phyloP scores from a whole-genome alignment of 2,888 invertebrate genomes.

The Epistrophe eligans region DNA sequence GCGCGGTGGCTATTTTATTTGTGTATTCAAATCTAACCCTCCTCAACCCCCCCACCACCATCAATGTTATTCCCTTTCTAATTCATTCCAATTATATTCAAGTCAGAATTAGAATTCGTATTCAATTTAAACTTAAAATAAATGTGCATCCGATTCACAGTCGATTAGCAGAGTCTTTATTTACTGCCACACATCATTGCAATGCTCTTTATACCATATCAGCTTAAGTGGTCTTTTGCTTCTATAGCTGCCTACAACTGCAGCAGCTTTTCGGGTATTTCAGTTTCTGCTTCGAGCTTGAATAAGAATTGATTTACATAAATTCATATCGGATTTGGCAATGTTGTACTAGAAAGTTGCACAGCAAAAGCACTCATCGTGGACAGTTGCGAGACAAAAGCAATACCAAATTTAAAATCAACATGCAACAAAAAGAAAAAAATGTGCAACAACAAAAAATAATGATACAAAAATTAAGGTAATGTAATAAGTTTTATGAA shows the following conservation, averaged over 20 bases:
- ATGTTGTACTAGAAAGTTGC: not conserved
- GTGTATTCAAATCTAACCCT: slow-evolving; percentile 33
- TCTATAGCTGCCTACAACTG: not conserved
- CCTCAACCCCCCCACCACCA: too few relatives aligned
- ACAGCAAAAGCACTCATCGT: slow-evolving; percentile 21
- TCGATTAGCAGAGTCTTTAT: slow-evolving; percentile 59
- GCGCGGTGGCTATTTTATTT: slow-evolving; percentile 30
- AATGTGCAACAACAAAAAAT: not conserved
- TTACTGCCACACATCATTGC: slow-evolving; percentile 8
- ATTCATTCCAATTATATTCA: slow-evolving; percentile 3
- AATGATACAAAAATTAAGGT: not conserved
- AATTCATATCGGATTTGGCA: slow-evolving; percentile 40
- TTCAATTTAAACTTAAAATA: slow-evolving; percentile 61
- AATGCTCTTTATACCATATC: not conserved
- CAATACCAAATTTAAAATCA: not conserved
- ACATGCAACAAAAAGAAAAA: not conserved
- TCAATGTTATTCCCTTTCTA: not conserved
- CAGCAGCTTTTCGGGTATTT: not conserved
- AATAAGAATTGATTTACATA: slow-evolving; percentile 64
- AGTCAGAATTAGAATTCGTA: slow-evolving; percentile 38
- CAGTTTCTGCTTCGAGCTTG: slow-evolving; percentile 16
- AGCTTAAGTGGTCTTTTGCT: not conserved
- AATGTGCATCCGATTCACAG: slow-evolving; percentile 55
- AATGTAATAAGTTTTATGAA: not conserved
- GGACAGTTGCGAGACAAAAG: slow-evolving; percentile 33